Evolutionary conservation across 2,797 vertebrate genomes (phyloP), one percentile per base, ranked within the genome.

Genomic region (Triplophysa bombifrons): DNA sequence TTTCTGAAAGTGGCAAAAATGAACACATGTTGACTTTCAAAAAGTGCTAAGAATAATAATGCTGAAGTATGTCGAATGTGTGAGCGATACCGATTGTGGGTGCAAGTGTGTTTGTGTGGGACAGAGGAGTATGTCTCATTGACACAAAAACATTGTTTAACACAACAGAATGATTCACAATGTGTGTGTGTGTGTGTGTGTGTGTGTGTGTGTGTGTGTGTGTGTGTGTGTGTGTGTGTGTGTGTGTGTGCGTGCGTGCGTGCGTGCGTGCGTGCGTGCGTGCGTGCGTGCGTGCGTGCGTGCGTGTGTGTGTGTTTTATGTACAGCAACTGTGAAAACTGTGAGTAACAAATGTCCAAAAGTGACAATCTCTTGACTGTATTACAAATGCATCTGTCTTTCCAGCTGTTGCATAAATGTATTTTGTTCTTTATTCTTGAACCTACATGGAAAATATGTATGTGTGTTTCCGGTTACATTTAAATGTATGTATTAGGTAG

Each of bases 341-440:
- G 14, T 7, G 16, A 63, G 2, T 30, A 66, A n/a, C 12, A 67
- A 20, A 46, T 67, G 41, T 12, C 9, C 9, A 34, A 60, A 61
- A 34, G 50, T 51, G 9, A 70, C 44, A 60, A 66, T 58, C 12
- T 69, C 74, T 50, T 14, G 30, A 53, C 61, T 34, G 19, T 55
- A 56, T 65, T n/a, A 30, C 8, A 53, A 44, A 48, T 53, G 61
- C 69, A 53, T 65, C 46, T 69, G 55, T 73, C 14, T 9, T 14
- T 67, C 20, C 66, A 9, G 72, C 27, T 80, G 38, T 38, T 38
- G 53, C 22, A 27, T 67, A 58, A 56, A 61, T 75, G 76, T 69
- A 34, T 72, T 79, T 61, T 2, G 4, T 65, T 63, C 56, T 81
- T 27, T 76, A 25, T 74, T 63, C 55, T 25, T 76, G 65, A 68